Evolutionary conservation across 2,113 vertebrate species (phyloP).

Genomic region (Empidonax alnorum): DNA sequence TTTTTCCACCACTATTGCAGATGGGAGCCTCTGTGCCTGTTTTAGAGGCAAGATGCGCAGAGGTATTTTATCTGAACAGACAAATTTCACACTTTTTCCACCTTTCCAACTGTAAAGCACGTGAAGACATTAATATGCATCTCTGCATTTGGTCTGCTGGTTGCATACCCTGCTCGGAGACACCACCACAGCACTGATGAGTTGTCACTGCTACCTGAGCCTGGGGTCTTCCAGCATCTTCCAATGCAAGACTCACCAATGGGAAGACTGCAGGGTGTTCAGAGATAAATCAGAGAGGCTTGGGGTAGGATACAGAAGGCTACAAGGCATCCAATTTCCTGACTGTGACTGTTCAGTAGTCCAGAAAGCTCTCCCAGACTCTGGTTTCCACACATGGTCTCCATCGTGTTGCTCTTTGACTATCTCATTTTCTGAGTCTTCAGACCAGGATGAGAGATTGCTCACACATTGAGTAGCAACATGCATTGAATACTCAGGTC

Average conservation of each 20-base stretch:
- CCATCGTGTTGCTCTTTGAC: background rate
- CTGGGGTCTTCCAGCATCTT: background rate
- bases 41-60: background rate
- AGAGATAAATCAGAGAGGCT: background rate
- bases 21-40: background rate
- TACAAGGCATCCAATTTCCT: background rate
- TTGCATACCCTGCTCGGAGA: background rate
- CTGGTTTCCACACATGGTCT: fast-evolving
- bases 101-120: background rate
- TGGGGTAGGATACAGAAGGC: background rate
- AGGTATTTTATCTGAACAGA: background rate
- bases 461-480: fast-evolving
- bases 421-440: background rate
- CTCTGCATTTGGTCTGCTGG: background rate
- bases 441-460: background rate
- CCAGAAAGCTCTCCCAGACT: background rate
- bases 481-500: fast-evolving
- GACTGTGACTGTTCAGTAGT: background rate
- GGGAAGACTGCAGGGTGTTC: background rate
- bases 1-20: background rate
- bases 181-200: fast-evolving
- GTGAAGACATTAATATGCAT: background rate
- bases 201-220: background rate
- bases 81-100: background rate
- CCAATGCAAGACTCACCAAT: background rate